Conservation (phyloP, 2,888 invertebrate genomes). For the Andrena dorsata region DNA sequence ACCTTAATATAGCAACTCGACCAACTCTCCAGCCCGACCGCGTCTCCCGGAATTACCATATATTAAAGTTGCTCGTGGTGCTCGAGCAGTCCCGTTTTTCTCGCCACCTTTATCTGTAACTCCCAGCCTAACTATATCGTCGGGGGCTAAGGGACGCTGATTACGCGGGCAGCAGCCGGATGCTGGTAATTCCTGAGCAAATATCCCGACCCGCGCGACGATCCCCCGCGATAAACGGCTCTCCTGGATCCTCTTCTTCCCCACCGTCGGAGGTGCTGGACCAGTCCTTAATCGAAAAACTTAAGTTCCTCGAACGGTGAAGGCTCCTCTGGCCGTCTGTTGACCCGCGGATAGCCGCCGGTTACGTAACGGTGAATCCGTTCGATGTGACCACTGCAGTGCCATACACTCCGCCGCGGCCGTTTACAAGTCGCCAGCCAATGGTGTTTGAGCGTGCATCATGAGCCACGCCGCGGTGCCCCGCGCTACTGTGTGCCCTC, state of each 20-base stretch:
- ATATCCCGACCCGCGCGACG: slow-evolving; percentile 39
- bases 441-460: slow-evolving; percentile 64
- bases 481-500: slow-evolving; percentile 45
- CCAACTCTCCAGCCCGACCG: too few species aligned
- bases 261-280: slow-evolving; percentile 50
- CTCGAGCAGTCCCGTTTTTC: background rate
- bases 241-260: slow-evolving; percentile 23
- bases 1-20: too few species aligned
- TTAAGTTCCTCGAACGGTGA: slow-evolving; percentile 67
- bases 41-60: too few species aligned
- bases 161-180: slow-evolving; percentile 18
- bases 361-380: slow-evolving; percentile 80
- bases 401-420: slow-evolving; percentile 65
- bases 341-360: slow-evolving; percentile 73
- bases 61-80: too few species aligned
- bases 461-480: slow-evolving; percentile 56
- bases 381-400: slow-evolving; percentile 74
- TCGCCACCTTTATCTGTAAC: background rate
- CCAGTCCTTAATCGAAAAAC: slow-evolving; percentile 69
- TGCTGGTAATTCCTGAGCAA: slow-evolving; percentile 32
- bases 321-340: slow-evolving; percentile 68
- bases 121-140: slow-evolving; percentile 15
- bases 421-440: slow-evolving; percentile 71
- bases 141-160: slow-evolving; percentile 19
- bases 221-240: slow-evolving; percentile 35